A percentile compares a stretch with the other conserved stretches of the same genome.
phyloP scores from a whole-genome alignment of 2,888 invertebrate species.

The Psylliodes chrysocephalus region DNA sequence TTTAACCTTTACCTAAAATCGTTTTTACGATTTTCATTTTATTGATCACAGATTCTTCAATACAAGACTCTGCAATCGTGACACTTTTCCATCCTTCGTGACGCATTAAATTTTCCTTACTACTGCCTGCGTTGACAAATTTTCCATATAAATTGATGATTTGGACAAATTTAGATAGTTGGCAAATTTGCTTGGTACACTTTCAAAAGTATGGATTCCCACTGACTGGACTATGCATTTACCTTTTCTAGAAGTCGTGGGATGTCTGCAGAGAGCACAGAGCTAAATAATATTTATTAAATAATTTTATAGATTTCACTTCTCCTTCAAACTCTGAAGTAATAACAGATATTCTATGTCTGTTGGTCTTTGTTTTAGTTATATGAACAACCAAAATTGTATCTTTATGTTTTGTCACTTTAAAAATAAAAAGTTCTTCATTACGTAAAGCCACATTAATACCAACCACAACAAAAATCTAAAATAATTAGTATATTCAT shows the following conservation, averaged over 20 bases:
- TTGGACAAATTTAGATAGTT: background rate
- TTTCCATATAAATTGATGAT: background rate
- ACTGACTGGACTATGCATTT: background rate
- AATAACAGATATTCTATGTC: slow-evolving; percentile 19
- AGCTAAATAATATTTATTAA: background rate
- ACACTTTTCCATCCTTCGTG: background rate
- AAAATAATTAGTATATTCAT: too few relatives aligned
- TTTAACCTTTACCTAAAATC: background rate
- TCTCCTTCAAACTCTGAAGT: background rate
- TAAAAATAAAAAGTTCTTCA: slow-evolving; percentile 38
- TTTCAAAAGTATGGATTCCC: too few relatives aligned
- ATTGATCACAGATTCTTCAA: background rate
- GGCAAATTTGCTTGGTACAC: background rate
- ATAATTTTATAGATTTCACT: background rate
- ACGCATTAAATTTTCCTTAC: background rate
- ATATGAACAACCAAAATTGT: slow-evolving; percentile 36
- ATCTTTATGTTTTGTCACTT: slow-evolving; percentile 34
- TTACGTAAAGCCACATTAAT: slow-evolving; percentile 31
- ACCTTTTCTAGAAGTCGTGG: background rate
- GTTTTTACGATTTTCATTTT: background rate
- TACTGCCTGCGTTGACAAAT: background rate
- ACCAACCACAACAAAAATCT: background rate
- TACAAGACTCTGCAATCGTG: background rate
- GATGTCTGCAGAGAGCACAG: too few relatives aligned
- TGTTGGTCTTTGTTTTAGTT: slow-evolving; percentile 29